phyloP scores from a whole-genome alignment of 2,113 vertebrate species.

The Scortum barcoo region DNA sequence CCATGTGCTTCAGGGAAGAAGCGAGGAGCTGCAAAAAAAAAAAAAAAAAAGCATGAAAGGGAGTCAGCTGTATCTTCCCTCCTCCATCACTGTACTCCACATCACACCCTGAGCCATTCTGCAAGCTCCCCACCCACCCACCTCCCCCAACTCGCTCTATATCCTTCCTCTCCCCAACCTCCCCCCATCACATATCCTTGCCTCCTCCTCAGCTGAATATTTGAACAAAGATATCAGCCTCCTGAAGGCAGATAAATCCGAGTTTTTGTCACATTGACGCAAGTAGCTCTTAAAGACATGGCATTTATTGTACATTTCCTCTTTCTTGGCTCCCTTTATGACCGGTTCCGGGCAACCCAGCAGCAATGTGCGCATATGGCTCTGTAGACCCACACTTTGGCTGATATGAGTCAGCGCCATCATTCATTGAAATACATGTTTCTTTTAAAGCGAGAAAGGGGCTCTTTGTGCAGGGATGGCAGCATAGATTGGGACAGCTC shows the following conservation, averaged over 20 bases:
- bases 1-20: conserved; percentile 48
- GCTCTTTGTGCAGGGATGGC: background rate
- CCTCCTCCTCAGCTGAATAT: conserved; percentile 65
- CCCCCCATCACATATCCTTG: conserved; percentile 52
- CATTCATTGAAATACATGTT: conserved; percentile 51
- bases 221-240: conserved; percentile 68
- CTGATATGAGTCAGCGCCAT: conserved; percentile 59
- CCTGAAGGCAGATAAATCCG: conserved; percentile 38
- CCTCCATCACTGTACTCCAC: conserved; percentile 59
- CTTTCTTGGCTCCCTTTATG: conserved; percentile 25
- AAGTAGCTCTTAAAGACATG: conserved; percentile 46
- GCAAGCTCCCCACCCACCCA: background rate
- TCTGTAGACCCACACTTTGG: conserved; percentile 46
- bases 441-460: conserved; percentile 9
- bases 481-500: background rate
- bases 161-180: background rate
- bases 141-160: too few relatives aligned
- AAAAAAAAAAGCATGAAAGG: conserved; percentile 39
- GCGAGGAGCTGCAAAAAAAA: conserved; percentile 23
- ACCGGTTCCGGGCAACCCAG: conserved; percentile 9
- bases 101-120: conserved; percentile 47
- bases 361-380: conserved; percentile 26
- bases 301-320: conserved; percentile 42
- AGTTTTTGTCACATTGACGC: conserved; percentile 57
- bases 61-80: conserved; percentile 59